Evolutionary conservation across 1,140 invertebrate genomes (phyloP), one percentile per base, ranked within the genome.

Genomic region (Drosophila nikananu): DNA sequence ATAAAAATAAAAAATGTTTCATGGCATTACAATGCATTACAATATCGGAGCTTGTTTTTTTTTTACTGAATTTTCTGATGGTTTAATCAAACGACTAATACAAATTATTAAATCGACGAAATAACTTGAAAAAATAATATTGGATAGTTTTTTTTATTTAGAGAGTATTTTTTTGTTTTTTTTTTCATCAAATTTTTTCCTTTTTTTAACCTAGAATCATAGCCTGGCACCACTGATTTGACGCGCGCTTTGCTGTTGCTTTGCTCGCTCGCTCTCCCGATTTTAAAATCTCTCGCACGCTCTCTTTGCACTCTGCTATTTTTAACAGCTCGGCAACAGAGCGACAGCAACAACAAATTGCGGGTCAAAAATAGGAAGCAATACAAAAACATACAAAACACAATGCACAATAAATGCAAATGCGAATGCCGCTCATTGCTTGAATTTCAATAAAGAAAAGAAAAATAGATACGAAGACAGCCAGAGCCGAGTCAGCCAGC

Each of bases 371-470:
- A 86, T 86, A 86, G 82, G 82, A 86, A 82, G 65, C 75, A 86
- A 81, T 27, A 27, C 63, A 67, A 83, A 83, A 63, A 83, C 55
- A 49, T 10, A 25, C 27, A 67, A 84, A 73, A 6, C 27, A 57
- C 54, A 57, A 57, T 84, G 77, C 82, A 84, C 73, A 86, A 84
- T 81, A 77, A 77, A 84, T 86, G 83, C 73, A 84, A 84, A 84
- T 86, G 78, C 67, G 81, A 84, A 84, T 84, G 68, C 62, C 64
- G 37, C 67, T 51, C 78, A 86, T 78, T 71, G 82, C 83, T 86
- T 67, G 62, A 86, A 86, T 84, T 81, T 81, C 44, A 81, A 84
- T 74, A 74, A 57, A 61, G 39, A 60, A 77, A 12, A 19, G 23
- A 51, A 63, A 42, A 65, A 63, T 44, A 63, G 63, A 21, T n/a